These are phyloP conservation scores for Callinectes sapidus DNA, from an alignment of 2,888 invertebrate species.

Conservation along the genomic window DNA sequence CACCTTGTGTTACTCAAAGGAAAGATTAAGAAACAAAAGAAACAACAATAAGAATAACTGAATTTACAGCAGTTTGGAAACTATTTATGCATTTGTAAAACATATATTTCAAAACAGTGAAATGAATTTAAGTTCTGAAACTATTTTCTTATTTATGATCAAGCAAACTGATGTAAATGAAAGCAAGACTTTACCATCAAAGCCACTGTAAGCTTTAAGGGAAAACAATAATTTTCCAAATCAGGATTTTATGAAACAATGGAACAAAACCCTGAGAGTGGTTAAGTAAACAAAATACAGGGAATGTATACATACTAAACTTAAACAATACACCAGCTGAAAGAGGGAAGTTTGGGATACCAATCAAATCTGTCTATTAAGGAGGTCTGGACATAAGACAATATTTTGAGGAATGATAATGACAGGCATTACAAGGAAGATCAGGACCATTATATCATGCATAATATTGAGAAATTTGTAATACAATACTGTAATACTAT, in stretches of 20 bases:
- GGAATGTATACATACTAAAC: neutral
- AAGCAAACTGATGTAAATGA: constrained; percentile 45
- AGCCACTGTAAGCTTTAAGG: constrained; percentile 58
- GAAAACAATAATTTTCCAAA: constrained; percentile 50
- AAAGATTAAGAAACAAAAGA: constrained; percentile 32
- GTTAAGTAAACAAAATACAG: neutral
- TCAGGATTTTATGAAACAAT: constrained; percentile 10
- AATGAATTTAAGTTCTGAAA: neutral
- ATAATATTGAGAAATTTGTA: neutral
- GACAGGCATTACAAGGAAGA: constrained; percentile 13
- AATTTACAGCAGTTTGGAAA: constrained; percentile 23
- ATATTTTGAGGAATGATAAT: neutral
- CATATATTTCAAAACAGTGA: constrained; percentile 24
- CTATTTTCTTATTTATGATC: neutral
- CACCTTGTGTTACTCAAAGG: constrained; percentile 67
- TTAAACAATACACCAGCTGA: neutral
- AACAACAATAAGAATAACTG: constrained; percentile 43
- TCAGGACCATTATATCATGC: neutral
- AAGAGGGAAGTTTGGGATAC: neutral
- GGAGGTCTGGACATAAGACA: neutral
- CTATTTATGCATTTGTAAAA: constrained; percentile 30
- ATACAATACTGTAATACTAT: neutral
- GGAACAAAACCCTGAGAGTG: constrained; percentile 32
- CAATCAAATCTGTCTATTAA: neutral
- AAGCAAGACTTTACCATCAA: constrained; percentile 55